Evolutionary conservation across 2,888 invertebrate species (phyloP).

Genomic region (Doris montereyensis): DNA sequence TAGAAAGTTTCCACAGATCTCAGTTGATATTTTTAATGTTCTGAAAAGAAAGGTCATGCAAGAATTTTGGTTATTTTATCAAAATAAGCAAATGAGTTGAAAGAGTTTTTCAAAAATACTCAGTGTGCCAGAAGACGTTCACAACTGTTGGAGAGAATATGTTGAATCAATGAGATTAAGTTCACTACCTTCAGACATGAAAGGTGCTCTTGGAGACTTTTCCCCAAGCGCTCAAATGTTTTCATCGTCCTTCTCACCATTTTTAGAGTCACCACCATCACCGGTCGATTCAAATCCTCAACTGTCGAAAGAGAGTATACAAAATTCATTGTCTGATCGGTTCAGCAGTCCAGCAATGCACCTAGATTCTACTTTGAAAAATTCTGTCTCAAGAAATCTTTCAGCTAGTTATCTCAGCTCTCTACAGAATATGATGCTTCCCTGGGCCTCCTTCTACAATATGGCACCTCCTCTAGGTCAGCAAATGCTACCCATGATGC

Average conservation of each 20-base stretch:
- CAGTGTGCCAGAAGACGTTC: slow-evolving; percentile 32
- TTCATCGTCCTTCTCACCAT: not conserved
- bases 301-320: not conserved
- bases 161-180: slow-evolving; percentile 21
- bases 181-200: slow-evolving; percentile 12
- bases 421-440: slow-evolving; percentile 38
- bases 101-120: slow-evolving; percentile 38
- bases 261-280: not conserved
- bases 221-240: slow-evolving; percentile 9
- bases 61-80: slow-evolving; percentile 38
- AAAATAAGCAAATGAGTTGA: slow-evolving; percentile 37
- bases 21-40: slow-evolving; percentile 40
- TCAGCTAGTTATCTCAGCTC: slow-evolving; percentile 36
- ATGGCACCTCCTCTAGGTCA: slow-evolving; percentile 29
- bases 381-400: slow-evolving; percentile 29
- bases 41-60: slow-evolving; percentile 38
- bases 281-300: no score
- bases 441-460: slow-evolving; percentile 39
- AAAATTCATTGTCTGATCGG: not conserved
- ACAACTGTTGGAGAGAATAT: slow-evolving; percentile 36
- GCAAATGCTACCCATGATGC: slow-evolving; percentile 40
- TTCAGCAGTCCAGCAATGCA: no score
- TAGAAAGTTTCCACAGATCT: slow-evolving; percentile 37
- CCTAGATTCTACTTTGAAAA: slow-evolving; percentile 18
- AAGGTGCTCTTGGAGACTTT: not conserved